Evolutionary conservation across 2,797 vertebrate species (phyloP).

Genomic region (Apogon talboti): DNA sequence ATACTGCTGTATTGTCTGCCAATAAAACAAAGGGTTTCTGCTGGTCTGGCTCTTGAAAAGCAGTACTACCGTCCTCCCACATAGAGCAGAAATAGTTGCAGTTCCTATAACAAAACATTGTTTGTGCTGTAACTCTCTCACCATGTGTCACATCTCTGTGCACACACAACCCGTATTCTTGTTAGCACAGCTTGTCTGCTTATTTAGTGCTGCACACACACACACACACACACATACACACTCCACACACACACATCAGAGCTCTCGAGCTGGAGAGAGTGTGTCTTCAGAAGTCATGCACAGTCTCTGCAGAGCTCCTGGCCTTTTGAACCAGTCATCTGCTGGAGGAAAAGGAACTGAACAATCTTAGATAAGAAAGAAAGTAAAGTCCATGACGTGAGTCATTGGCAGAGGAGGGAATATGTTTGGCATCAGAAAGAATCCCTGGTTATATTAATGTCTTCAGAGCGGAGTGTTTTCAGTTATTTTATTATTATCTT

Average conservation of each 20-base stretch:
- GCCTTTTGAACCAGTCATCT: constrained; percentile 76
- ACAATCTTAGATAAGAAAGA: constrained; percentile 40
- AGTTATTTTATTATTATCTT: constrained; percentile 4
- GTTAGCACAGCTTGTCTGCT: constrained; percentile 73
- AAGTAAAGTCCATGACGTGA: constrained; percentile 32
- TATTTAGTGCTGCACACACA: constrained; percentile 47
- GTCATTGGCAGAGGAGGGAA: constrained; percentile 32
- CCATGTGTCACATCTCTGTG: constrained; percentile 58
- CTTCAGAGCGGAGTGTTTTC: background rate
- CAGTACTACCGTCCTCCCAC: constrained; percentile 76
- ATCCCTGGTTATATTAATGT: constrained; percentile 12
- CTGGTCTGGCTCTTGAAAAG: constrained; percentile 67
- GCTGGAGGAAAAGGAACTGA: constrained; percentile 57
- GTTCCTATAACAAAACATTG: constrained; percentile 71
- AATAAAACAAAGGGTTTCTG: constrained; percentile 67
- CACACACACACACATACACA: constrained; percentile 11
- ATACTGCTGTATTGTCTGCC: constrained; percentile 55
- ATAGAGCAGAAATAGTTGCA: constrained; percentile 78
- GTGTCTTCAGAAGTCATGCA: constrained; percentile 61
- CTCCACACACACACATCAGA: background rate
- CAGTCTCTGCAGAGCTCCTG: constrained; percentile 65
- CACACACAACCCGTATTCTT: constrained; percentile 61
- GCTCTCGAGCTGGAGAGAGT: constrained; percentile 23
- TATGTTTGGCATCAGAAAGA: constrained; percentile 17
- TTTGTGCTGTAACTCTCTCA: constrained; percentile 64